Percentiles rank a stretch among this genome's conserved stretches.
These are phyloP conservation scores for Cherax quadricarinatus DNA, from an alignment of 1,140 invertebrate genomes.

Conservation along the genomic window DNA sequence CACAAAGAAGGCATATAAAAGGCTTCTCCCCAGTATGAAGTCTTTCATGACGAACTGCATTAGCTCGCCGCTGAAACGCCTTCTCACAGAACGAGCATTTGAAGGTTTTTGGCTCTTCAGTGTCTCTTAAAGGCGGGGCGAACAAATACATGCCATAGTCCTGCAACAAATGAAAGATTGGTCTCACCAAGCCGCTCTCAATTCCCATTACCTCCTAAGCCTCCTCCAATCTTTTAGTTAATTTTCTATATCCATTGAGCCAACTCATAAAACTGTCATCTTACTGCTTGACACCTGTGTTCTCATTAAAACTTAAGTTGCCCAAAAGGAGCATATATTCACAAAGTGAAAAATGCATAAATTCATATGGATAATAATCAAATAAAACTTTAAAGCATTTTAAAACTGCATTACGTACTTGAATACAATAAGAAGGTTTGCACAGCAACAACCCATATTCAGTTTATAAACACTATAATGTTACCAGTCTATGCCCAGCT, in stretches of 20 bases:
- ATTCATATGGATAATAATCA: not conserved
- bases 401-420: not conserved
- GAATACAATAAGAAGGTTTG: not conserved
- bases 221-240: not conserved
- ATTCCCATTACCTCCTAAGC: constrained; percentile 22
- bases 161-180: constrained; percentile 52
- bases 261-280: not conserved
- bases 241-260: not conserved
- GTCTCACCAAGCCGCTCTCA: constrained; percentile 39
- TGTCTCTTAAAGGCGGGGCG: constrained; percentile 35
- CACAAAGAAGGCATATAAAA: constrained; percentile 78
- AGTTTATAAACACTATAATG: not conserved
- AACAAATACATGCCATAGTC: constrained; percentile 56
- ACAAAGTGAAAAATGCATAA: not conserved
- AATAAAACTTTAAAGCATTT: not conserved
- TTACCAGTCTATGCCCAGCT: not conserved
- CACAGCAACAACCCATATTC: too few species aligned
- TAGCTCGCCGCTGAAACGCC: constrained; percentile 50
- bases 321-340: not conserved
- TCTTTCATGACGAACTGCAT: constrained; percentile 75
- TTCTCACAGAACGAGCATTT: constrained; percentile 51
- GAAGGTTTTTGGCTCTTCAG: constrained; percentile 42
- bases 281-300: not conserved
- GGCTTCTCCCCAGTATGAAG: constrained; percentile 78
- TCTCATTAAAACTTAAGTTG: not conserved